Conservation (phyloP, 2,888 invertebrate species). For the Chesias legatella region DNA sequence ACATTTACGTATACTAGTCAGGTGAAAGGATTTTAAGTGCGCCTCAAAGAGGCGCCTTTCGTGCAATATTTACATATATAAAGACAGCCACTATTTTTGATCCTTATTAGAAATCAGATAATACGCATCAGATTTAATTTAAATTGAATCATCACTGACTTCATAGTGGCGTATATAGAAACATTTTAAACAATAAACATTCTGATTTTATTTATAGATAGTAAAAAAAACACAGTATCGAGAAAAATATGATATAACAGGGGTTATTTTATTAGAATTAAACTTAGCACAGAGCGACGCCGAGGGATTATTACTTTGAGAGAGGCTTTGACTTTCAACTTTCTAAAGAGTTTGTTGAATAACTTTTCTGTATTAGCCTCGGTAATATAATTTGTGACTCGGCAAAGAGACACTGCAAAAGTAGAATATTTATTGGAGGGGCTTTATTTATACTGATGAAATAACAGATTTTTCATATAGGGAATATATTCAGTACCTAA, state of each 20-base stretch:
- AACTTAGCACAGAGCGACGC: conserved; percentile 48
- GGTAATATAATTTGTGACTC: conserved; percentile 56
- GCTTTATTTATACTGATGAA: conserved; percentile 22
- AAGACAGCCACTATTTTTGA: no score
- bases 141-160: no score
- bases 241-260: conserved; percentile 28
- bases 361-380: conserved; percentile 60
- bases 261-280: conserved; percentile 48
- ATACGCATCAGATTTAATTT: no score
- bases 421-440: conserved; percentile 29
- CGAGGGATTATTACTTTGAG: conserved; percentile 54
- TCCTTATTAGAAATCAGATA: no score
- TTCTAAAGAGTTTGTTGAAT: conserved; percentile 62
- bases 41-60: no score
- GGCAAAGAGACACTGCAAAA: conserved; percentile 40
- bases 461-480: neutral
- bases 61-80: no score
- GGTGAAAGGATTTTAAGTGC: no score
- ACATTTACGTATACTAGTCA: no score
- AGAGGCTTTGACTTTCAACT: conserved; percentile 62
- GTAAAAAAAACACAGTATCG: conserved; percentile 11
- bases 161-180: no score
- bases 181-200: no score
- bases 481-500: no score
- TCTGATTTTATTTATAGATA: neutral